phyloP scores from a whole-genome alignment of 2,113 vertebrate species.

The Cryptomyrus ogoouensis region DNA sequence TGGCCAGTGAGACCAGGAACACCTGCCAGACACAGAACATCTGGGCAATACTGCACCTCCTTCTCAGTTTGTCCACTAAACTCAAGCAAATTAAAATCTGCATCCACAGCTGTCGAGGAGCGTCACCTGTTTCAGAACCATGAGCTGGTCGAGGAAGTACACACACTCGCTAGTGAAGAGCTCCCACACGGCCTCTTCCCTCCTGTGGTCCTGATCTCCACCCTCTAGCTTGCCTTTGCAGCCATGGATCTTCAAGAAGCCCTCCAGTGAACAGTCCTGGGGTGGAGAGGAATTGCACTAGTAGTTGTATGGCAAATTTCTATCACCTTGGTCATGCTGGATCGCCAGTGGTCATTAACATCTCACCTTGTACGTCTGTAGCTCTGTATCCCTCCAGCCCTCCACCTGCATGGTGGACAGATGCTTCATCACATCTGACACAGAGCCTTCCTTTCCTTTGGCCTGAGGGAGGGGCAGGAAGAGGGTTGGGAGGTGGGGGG shows the following conservation, averaged over 20 bases:
- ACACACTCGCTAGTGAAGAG: conserved; percentile 86
- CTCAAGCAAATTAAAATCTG: neutral
- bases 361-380: conserved; percentile 72
- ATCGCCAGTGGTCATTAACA: neutral
- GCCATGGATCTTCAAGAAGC: conserved; percentile 64
- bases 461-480: conserved; percentile 44
- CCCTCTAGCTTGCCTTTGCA: conserved; percentile 52
- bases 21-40: conserved; percentile 57
- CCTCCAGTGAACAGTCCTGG: conserved; percentile 70
- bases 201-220: conserved; percentile 53
- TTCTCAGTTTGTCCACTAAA: neutral
- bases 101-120: neutral
- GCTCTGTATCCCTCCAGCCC: conserved; percentile 60
- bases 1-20: conserved; percentile 70
- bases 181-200: conserved; percentile 78
- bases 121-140: conserved; percentile 83
- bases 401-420: conserved; percentile 61
- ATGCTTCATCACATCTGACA: conserved; percentile 68
- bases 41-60: neutral
- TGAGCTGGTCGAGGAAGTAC: conserved; percentile 86
- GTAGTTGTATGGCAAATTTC: neutral
- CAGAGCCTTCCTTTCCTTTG: conserved; percentile 71
- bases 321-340: neutral
- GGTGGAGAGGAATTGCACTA: neutral
- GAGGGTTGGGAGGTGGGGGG: neutral